These are phyloP conservation scores for Sebastes cheni DNA, from an alignment of 2,797 vertebrate species.

Conservation along the genomic window DNA sequence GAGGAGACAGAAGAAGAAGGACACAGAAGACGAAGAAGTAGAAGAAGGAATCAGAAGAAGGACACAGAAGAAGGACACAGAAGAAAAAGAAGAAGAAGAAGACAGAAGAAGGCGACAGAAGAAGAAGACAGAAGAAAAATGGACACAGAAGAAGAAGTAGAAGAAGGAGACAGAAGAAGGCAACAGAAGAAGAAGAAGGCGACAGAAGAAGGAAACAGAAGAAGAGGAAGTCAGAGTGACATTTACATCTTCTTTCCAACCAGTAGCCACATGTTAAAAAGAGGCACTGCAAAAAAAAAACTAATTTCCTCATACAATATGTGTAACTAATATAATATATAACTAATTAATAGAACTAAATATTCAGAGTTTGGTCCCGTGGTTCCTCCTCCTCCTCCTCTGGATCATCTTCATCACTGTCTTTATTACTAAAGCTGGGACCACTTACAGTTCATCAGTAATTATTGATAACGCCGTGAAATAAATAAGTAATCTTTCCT, in stretches of 20 bases:
- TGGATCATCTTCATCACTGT: background rate
- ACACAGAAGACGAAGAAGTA: background rate
- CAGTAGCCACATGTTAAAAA: background rate
- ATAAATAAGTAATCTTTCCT: background rate
- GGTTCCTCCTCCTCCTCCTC: background rate
- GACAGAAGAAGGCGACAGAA: too few relatives aligned
- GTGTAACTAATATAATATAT: background rate
- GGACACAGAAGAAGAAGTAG: too few relatives aligned
- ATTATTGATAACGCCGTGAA: background rate
- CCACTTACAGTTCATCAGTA: background rate
- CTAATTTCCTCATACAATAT: background rate
- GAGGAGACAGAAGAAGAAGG: too few relatives aligned
- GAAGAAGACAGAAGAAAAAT: too few relatives aligned
- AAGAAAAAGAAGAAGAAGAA: too few relatives aligned
- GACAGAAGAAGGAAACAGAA: too few relatives aligned
- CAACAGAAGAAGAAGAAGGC: fast-evolving
- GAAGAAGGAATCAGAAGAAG: too few relatives aligned
- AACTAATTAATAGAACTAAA: background rate
- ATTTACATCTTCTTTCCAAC: background rate
- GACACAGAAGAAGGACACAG: too few relatives aligned
- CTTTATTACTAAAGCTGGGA: background rate
- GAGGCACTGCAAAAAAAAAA: background rate
- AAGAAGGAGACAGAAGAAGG: too few relatives aligned
- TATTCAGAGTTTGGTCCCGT: background rate
- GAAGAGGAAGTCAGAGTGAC: too few relatives aligned